Conservation (phyloP, 2,113 vertebrate genomes). For the Calyptomena viridis region DNA sequence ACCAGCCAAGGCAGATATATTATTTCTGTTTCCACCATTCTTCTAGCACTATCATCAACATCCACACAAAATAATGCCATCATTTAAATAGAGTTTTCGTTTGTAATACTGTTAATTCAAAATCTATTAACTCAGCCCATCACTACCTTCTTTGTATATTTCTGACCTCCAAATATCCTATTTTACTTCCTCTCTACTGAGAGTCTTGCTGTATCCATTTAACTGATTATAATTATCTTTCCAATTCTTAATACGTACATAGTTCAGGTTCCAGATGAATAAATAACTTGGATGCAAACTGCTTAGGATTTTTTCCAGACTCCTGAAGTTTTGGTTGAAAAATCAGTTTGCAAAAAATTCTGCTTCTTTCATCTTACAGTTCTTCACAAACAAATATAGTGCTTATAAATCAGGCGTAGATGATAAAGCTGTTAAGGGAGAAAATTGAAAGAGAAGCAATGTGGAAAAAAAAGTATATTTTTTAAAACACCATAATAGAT, state of each 20-base stretch:
- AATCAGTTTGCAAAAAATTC: constrained; percentile 12
- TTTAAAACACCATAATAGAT: constrained; percentile 26
- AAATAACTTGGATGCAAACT: constrained; percentile 13
- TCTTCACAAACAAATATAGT: not conserved
- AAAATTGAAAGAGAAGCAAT: not conserved
- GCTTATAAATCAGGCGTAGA: constrained; percentile 5
- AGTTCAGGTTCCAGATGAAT: constrained; percentile 27
- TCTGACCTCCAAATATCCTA: not conserved
- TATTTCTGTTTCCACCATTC: not conserved
- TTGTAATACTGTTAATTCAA: not conserved
- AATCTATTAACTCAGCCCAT: not conserved
- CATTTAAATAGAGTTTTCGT: not conserved
- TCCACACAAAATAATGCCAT: not conserved
- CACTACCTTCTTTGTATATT: not conserved
- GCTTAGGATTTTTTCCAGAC: constrained; percentile 9
- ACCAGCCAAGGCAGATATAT: not conserved
- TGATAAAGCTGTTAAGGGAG: not conserved
- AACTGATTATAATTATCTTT: not conserved
- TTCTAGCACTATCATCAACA: not conserved
- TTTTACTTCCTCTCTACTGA: not conserved
- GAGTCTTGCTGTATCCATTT: not conserved
- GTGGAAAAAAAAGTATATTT: not conserved
- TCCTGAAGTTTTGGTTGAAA: constrained; percentile 4
- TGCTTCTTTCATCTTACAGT: not conserved
- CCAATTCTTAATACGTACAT: not conserved